Base-by-base conservation (phyloP, 2,797 vertebrate species). In the Pangasius larnaudii region DNA sequence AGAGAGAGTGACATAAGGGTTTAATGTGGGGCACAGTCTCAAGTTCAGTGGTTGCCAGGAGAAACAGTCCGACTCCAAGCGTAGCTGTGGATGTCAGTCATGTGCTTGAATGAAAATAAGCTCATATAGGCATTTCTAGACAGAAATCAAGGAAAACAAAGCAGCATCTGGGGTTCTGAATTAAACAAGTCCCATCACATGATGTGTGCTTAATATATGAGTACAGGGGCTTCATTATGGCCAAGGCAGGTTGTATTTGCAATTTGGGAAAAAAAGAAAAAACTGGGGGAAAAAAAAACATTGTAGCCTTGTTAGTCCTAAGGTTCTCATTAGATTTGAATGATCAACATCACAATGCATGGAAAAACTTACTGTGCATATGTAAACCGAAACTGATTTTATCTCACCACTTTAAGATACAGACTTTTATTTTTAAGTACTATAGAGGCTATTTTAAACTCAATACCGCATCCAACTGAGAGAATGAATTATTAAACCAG, bases 141-240 rank as follows among this genome's bases (percentile, higher is more conserved):
- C 88, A 88, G 85, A 75, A 90, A 90, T 90, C 75, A 89, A 88
- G 88, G 87, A 89, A 90, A 89, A 90, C 87, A 90, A 87, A 89
- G 88, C 89, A 87, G 82, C 93, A 95, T 92, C 92, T 93, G 92
- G 94, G 95, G 95, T 97, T 97, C 96, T 96, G 95, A 96, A 96
- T 96, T 95, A 94, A 96, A 94, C 95, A 95, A 93, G 96, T 96
- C 94, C 94, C 95, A 93, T 97, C 97, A 97, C 95, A 96, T 96
- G 95, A 95, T 95, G 95, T 96, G 88, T 96, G 96, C 96, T 95
- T 95, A 96, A 95, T 94, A 93, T 96, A 93, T 93, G 94, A 93
- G 91, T 94, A 95, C 90, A 93, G 95, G 94, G 95, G 95, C 96
- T 97, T 97, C 95, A 95, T 96, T 96, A 96, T 95, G 95, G 88